A percentile compares a stretch with the other conserved stretches of the same genome.
These are phyloP conservation scores for Aphis craccivora DNA, from an alignment of 1,140 invertebrate species.

Conservation along the genomic window DNA sequence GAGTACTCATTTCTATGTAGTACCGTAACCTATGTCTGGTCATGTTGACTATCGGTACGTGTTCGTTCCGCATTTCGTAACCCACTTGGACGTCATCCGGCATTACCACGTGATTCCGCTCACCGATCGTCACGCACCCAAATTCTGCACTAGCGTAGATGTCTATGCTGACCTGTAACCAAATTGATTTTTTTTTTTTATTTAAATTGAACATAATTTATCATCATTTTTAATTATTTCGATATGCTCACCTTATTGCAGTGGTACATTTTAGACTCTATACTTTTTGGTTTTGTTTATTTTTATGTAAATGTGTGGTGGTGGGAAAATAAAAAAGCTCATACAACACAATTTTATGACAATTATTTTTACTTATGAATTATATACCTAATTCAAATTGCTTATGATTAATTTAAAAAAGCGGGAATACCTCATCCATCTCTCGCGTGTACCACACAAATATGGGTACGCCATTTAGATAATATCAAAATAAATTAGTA, in stretches of 20 bases:
- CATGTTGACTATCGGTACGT: neutral
- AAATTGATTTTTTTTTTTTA: neutral
- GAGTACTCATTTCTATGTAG: neutral
- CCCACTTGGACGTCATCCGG: neutral
- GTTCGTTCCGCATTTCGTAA: neutral
- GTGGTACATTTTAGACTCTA: too few relatives aligned
- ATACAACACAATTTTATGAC: neutral
- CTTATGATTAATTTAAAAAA: neutral
- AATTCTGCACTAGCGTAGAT: conserved; percentile 23
- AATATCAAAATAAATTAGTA: neutral
- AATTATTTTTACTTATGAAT: neutral
- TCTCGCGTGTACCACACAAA: neutral
- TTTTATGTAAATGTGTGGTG: too few relatives aligned
- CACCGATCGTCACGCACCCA: neutral
- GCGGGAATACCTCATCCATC: neutral
- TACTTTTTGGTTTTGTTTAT: too few relatives aligned
- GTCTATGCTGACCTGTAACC: neutral
- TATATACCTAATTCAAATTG: neutral
- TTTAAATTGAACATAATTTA: neutral
- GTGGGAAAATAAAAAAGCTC: too few relatives aligned
- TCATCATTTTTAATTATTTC: neutral
- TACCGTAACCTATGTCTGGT: conserved; percentile 30
- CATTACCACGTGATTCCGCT: neutral
- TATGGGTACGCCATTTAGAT: neutral
- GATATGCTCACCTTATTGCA: neutral